Conservation (phyloP, 2,113 vertebrate species). For the Globicephala melas region DNA sequence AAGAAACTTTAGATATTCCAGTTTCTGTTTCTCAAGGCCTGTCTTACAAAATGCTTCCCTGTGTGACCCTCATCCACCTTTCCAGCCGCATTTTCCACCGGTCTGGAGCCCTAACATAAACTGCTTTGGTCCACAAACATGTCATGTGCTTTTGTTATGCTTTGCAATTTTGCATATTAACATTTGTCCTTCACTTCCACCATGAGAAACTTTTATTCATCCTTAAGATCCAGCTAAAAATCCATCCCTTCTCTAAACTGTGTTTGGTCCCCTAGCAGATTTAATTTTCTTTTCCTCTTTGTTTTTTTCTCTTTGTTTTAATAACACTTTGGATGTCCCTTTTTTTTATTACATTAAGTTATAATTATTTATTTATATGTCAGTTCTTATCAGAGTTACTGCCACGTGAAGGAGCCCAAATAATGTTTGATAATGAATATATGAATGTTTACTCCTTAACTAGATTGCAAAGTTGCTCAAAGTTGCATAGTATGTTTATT, state of each 20-base stretch:
- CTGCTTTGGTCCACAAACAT: neutral
- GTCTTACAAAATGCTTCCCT: neutral
- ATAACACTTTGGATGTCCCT: neutral
- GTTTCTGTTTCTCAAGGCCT: neutral
- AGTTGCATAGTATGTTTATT: neutral
- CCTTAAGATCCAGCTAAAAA: neutral
- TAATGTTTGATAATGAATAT: neutral
- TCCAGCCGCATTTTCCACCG: neutral
- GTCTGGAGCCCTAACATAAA: neutral
- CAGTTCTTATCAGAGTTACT: neutral
- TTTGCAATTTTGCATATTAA: neutral
- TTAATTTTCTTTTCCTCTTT: neutral
- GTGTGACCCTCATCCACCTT: neutral
- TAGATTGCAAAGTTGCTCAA: neutral
- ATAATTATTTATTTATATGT: neutral
- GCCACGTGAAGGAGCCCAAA: neutral
- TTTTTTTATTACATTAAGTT: neutral
- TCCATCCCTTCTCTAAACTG: neutral
- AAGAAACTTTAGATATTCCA: neutral
- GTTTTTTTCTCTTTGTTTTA: neutral
- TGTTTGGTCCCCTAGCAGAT: neutral
- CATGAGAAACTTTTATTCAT: neutral
- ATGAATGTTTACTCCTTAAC: neutral
- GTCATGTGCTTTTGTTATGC: neutral
- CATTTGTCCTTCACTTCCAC: neutral